These are phyloP conservation scores for Ophion costatus DNA, from an alignment of 2,888 invertebrate species.

Conservation along the genomic window DNA sequence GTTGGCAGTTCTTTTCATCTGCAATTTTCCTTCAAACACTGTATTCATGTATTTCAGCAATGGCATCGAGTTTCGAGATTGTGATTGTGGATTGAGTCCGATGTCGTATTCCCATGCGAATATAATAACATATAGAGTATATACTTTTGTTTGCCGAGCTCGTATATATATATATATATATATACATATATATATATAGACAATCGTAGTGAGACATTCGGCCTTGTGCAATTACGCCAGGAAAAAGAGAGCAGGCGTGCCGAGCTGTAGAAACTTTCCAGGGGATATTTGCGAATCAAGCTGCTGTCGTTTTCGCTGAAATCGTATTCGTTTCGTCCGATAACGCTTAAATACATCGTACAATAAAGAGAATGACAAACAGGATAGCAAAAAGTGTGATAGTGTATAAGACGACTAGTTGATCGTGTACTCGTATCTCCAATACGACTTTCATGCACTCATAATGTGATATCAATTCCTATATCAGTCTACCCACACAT, in stretches of 20 bases:
- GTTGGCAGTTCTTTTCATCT: slow-evolving; percentile 31
- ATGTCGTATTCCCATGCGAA: slow-evolving; percentile 36
- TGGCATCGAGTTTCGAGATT: slow-evolving; percentile 48
- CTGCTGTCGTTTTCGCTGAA: slow-evolving; percentile 10
- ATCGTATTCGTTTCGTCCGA: slow-evolving; percentile 20
- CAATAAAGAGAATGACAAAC: slow-evolving; percentile 47
- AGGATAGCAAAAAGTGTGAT: slow-evolving; percentile 38
- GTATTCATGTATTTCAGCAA: slow-evolving; percentile 59
- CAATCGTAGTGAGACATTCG: slow-evolving; percentile 65
- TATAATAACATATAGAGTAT: slow-evolving; percentile 22
- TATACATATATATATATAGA: slow-evolving; percentile 21
- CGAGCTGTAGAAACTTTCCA: slow-evolving; percentile 46
- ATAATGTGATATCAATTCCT: background rate
- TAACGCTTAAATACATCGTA: slow-evolving; percentile 15
- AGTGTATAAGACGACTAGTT: slow-evolving; percentile 10
- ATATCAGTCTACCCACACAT: background rate
- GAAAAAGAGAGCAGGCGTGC: slow-evolving; percentile 72
- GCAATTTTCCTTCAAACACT: slow-evolving; percentile 47
- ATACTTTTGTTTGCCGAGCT: background rate
- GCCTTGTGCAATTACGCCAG: slow-evolving; percentile 77
- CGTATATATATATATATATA: background rate
- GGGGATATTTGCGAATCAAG: slow-evolving; percentile 47
- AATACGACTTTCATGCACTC: slow-evolving; percentile 22
- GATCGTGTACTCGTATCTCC: slow-evolving; percentile 21
- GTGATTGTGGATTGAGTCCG: slow-evolving; percentile 16